Conservation (phyloP, 2,888 invertebrate species). For the Scotopteryx bipunctaria region DNA sequence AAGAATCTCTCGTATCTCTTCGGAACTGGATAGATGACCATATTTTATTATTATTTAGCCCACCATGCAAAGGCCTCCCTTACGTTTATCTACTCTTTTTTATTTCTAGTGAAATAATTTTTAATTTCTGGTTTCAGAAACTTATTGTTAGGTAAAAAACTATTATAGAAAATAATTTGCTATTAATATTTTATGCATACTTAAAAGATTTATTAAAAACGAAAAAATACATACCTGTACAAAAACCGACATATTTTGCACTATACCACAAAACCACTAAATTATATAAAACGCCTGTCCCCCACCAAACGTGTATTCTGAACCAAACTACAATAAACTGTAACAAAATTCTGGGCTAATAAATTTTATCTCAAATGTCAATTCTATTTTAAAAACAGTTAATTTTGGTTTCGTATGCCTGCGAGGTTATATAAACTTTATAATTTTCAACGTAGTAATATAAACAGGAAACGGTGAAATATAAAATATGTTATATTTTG, state of each 20-base stretch:
- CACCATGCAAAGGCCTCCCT: no score
- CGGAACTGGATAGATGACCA: no score
- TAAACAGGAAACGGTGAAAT: constrained; percentile 46
- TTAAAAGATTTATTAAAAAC: neutral
- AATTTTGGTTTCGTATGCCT: constrained; percentile 28
- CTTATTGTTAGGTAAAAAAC: no score
- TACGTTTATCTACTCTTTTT: no score
- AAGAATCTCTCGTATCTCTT: no score
- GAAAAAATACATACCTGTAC: constrained; percentile 15
- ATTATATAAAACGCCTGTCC: neutral
- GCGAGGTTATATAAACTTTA: constrained; percentile 32
- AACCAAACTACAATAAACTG: constrained; percentile 14
- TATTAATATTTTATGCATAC: neutral
- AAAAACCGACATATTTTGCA: constrained; percentile 17
- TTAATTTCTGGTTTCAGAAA: no score
- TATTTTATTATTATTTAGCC: no score
- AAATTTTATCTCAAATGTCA: constrained; percentile 22
- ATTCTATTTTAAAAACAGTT: constrained; percentile 26
- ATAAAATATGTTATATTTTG: neutral
- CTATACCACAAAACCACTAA: neutral
- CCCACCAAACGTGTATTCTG: constrained; percentile 11
- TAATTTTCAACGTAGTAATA: constrained; percentile 30
- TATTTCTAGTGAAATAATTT: no score
- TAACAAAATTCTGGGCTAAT: constrained; percentile 20
- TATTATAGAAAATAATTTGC: no score